These are phyloP conservation scores for Bryconaethiops microstoma DNA, from an alignment of 2,797 vertebrate genomes.

Conservation along the genomic window DNA sequence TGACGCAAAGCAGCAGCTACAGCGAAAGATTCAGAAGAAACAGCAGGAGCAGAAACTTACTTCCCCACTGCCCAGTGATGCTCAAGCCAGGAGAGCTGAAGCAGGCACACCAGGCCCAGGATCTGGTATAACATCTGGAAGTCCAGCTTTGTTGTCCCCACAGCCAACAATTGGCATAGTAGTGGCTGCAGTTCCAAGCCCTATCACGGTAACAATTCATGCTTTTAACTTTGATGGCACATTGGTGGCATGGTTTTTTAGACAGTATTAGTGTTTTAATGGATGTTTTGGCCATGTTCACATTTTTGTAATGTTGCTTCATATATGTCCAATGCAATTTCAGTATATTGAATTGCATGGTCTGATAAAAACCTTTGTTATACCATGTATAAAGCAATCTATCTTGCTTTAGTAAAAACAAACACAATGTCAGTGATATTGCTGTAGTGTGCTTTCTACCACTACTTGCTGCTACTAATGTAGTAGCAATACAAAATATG, in stretches of 20 bases:
- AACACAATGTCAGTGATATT: no score
- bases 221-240: neutral
- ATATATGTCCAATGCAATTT: neutral
- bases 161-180: conserved; percentile 97
- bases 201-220: conserved; percentile 85
- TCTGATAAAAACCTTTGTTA: no score
- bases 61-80: conserved; percentile 89
- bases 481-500: neutral
- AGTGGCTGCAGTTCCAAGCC: conserved; percentile 94
- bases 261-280: neutral
- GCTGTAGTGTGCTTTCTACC: neutral
- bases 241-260: neutral
- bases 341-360: no score
- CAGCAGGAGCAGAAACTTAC: conserved; percentile 98
- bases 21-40: conserved; percentile 99
- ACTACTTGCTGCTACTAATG: neutral
- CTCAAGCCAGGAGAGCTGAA: conserved; percentile 87
- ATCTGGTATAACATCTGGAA: conserved; percentile 87
- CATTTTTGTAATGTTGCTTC: neutral
- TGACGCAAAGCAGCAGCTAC: conserved; percentile 98
- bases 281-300: neutral
- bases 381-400: neutral
- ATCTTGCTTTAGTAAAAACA: neutral
- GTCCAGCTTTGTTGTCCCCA: conserved; percentile 93
- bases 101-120: conserved; percentile 80